Conservation (phyloP, 2,888 invertebrate species). For the Mythimna lalbum region DNA sequence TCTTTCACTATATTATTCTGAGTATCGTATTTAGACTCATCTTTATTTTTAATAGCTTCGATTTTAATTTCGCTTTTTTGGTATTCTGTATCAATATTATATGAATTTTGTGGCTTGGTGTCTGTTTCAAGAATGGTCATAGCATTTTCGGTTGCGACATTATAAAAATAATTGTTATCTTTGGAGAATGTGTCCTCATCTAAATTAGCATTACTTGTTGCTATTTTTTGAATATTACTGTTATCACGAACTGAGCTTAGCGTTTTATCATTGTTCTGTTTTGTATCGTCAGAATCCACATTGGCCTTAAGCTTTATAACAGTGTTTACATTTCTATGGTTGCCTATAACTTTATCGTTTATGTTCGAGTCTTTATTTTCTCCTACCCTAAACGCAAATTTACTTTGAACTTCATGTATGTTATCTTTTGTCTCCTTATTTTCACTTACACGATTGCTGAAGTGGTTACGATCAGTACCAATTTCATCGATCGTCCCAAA, state of each 20-base stretch:
- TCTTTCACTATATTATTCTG: slow-evolving; percentile 37
- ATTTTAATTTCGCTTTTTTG: background rate
- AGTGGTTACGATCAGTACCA: background rate
- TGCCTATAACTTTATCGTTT: background rate
- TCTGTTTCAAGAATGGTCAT: slow-evolving; percentile 12
- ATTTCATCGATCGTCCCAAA: background rate
- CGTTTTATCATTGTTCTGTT: slow-evolving; percentile 1
- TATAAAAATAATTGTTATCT: slow-evolving; percentile 12
- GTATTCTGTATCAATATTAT: background rate
- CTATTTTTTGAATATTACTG: background rate
- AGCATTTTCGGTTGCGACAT: background rate
- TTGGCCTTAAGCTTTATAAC: background rate
- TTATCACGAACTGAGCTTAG: slow-evolving; percentile 4
- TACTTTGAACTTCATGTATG: background rate
- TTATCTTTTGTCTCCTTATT: slow-evolving; percentile 4
- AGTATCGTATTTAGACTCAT: slow-evolving; percentile 14
- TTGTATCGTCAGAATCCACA: background rate
- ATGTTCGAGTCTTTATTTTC: background rate
- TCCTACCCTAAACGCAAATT: background rate
- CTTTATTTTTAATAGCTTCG: background rate
- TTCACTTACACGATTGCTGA: background rate
- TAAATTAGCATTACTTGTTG: background rate
- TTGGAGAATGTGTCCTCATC: background rate
- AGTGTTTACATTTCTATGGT: background rate
- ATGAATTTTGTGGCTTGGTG: slow-evolving; percentile 7